Conservation (phyloP, 2,797 vertebrate species). For the Orientallactaga sibirica region DNA sequence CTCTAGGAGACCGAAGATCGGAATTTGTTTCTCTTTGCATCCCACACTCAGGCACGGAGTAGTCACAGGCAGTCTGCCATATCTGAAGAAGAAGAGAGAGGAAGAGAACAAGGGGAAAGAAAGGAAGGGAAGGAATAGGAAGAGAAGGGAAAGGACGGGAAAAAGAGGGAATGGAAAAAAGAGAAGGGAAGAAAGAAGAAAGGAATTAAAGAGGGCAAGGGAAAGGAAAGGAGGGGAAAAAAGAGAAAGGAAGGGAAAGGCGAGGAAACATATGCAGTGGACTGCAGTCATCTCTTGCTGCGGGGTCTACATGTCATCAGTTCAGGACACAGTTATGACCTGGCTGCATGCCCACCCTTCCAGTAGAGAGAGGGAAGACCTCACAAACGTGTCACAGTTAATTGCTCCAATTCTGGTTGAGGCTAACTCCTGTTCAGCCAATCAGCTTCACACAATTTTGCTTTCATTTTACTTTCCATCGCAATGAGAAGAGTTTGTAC, state of each 20-base stretch:
- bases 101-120: accelerated
- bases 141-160: accelerated
- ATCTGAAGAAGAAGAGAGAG: not conserved
- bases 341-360: too few relatives aligned
- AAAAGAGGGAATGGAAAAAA: accelerated
- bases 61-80: not conserved
- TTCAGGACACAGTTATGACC: not conserved
- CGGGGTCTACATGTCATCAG: not conserved
- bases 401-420: not conserved
- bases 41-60: not conserved
- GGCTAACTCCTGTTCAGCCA: not conserved
- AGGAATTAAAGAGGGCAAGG: accelerated
- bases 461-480: constrained; percentile 30
- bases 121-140: too few relatives aligned
- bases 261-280: not conserved
- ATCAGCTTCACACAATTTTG: not conserved
- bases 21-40: not conserved
- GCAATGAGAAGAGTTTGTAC: not conserved
- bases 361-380: not conserved
- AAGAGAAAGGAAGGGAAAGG: not conserved
- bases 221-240: accelerated
- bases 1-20: not conserved
- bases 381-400: not conserved
- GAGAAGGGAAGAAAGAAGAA: accelerated
- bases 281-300: not conserved